Base-by-base conservation (phyloP, 2,888 invertebrate species). In the Scaptomyza reducta region DNA sequence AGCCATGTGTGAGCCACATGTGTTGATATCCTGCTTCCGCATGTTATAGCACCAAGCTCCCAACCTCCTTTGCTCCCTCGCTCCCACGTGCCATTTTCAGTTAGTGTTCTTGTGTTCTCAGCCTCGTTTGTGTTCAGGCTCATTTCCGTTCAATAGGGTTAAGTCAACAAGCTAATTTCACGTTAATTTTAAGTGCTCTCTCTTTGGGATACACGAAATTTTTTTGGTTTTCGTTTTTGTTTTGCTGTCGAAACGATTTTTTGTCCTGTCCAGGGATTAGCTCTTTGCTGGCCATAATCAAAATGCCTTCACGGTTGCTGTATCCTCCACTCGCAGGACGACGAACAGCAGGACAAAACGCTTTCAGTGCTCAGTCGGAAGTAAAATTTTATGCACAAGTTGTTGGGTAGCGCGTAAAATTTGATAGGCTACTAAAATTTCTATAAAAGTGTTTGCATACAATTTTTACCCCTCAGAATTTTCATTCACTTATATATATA, bases 351-450 rank as follows among this genome's bases (percentile, higher is more conserved):
- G 47, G 13, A 33, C 31, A 10, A 18, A n/a, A 18, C 29, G 33
- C 18, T 33, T 18, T 14, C 47, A 9, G n/a, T n/a, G 33, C 31
- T 22, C 18, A 47, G 47, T 62, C 58, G 74, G 47, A 80, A 83
- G 78, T 73, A 64, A 67, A 76, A 76, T 78, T 83, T 74, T 76
- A 83, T 76, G 84, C 76, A 80, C 73, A 86, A 81, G 76, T 77
- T 82, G 70, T 74, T 77, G 83, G 73, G 73, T 66, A 76, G 76
- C 78, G 77, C 81, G 76, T 82, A 68, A 86, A 83, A 80, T 84
- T 82, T 86, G 78, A 82, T 83, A 69, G 68, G 70, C 75, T 80
- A 80, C 87, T 86, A 77, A 82, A 82, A 80, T 80, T 83, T 86
- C 87, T 76, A 80, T 87, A 74, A 72, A 72, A 78, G 74, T 70